These are phyloP conservation scores for Chaenocephalus aceratus DNA, from an alignment of 2,113 vertebrate genomes.

Conservation along the genomic window DNA sequence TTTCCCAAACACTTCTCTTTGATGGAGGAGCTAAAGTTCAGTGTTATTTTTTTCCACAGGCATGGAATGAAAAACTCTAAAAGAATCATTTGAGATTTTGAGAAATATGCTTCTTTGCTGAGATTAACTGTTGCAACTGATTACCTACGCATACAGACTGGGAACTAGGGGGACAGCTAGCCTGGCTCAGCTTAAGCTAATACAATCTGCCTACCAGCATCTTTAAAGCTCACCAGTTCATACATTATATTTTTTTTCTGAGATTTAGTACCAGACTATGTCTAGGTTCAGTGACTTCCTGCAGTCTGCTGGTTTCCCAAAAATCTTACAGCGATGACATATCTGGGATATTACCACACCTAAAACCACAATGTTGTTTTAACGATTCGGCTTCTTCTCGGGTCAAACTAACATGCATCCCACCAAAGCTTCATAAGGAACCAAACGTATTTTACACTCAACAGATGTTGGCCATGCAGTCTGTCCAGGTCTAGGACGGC, in stretches of 20 bases:
- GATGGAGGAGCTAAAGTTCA: constrained; percentile 20
- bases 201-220: neutral
- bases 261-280: neutral
- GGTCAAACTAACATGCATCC: constrained; percentile 9
- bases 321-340: neutral
- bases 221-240: neutral
- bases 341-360: neutral
- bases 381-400: neutral
- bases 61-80: neutral
- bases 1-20: constrained; percentile 51
- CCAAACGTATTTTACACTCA: too few relatives aligned
- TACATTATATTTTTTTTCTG: neutral
- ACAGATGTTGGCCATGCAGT: too few relatives aligned
- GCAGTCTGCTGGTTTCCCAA: neutral
- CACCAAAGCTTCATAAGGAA: too few relatives aligned
- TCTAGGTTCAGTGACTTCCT: neutral
- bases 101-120: neutral
- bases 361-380: constrained; percentile 3
- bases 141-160: neutral
- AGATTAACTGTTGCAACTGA: too few relatives aligned
- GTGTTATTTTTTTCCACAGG: constrained; percentile 2
- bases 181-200: too few relatives aligned
- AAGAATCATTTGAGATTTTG: neutral
- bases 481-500: too few relatives aligned
- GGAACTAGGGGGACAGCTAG: neutral